A percentile compares a stretch with the other conserved stretches of the same genome.
These are phyloP conservation scores for Eubasilissa splendida DNA, from an alignment of 2,888 invertebrate genomes.

Conservation along the genomic window DNA sequence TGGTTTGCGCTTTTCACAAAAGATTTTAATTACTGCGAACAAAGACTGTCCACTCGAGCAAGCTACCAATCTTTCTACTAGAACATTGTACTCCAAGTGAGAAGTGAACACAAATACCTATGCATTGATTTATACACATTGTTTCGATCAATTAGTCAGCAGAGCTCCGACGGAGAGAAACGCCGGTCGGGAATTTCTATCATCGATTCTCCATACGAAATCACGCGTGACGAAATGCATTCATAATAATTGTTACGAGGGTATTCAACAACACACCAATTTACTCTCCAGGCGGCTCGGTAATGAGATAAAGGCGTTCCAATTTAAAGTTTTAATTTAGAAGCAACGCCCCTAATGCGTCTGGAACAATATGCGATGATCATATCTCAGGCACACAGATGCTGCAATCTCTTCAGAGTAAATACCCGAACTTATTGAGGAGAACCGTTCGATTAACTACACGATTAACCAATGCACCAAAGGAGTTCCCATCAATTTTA, in stretches of 20 bases:
- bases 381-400: conserved; percentile 4
- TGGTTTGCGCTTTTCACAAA: too few relatives aligned
- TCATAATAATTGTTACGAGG: conserved; percentile 19
- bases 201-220: conserved; percentile 18
- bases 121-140: conserved; percentile 3
- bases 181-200: conserved; percentile 5
- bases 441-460: conserved; percentile 6
- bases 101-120: too few relatives aligned
- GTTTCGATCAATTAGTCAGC: conserved; percentile 26
- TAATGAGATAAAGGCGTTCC: conserved; percentile 40
- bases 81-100: too few relatives aligned
- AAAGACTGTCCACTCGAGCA: too few relatives aligned
- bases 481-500: not conserved
- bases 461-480: not conserved
- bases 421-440: conserved; percentile 24
- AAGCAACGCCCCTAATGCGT: conserved; percentile 25
- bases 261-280: conserved; percentile 23
- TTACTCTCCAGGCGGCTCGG: conserved; percentile 23
- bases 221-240: conserved; percentile 39
- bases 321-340: conserved; percentile 43
- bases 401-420: conserved; percentile 10
- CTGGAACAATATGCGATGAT: conserved; percentile 24
- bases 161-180: conserved; percentile 7
- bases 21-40: too few relatives aligned
- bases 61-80: too few relatives aligned